Percentiles rank a stretch among this genome's conserved stretches.
Conservation (phyloP, 1,140 invertebrate genomes). For the Cecropterus lyciades region DNA sequence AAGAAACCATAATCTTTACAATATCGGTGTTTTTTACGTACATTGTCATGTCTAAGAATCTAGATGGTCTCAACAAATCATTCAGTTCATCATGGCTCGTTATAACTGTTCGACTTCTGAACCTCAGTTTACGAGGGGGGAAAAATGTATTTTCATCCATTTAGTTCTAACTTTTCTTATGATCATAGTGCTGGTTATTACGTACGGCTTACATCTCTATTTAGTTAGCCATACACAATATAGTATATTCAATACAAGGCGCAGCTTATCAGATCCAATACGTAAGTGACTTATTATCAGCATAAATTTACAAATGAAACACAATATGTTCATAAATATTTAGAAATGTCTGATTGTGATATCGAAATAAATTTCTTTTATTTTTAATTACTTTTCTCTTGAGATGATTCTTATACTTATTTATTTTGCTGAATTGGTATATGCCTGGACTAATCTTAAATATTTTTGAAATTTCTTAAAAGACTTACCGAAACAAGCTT, state of each 20-base stretch:
- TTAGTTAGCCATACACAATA: constrained; percentile 42
- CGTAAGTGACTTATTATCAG: constrained; percentile 5
- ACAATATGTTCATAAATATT: no score
- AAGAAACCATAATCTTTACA: no score
- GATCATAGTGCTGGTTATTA: constrained; percentile 46
- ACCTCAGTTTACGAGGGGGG: constrained; percentile 64
- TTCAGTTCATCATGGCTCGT: constrained; percentile 5
- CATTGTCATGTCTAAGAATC: no score
- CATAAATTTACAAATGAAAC: no score
- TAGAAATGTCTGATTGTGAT: no score
- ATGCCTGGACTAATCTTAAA: no score
- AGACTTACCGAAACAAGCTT: no score
- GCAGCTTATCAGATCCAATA: constrained; percentile 29
- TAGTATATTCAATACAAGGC: constrained; percentile 40
- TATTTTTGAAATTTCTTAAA: no score
- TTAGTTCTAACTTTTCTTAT: constrained; percentile 52
- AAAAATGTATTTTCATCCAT: constrained; percentile 66
- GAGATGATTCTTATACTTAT: no score
- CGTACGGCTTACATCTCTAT: constrained; percentile 56
- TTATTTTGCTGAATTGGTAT: no score
- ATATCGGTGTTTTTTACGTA: no score
- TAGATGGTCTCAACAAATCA: constrained; percentile 9
- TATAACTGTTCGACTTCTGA: not conserved
- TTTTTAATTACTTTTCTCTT: not conserved
- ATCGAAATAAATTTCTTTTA: not conserved